A percentile compares a stretch with the other conserved stretches of the same genome.
Conservation (phyloP, 2,113 vertebrate species). For the Tupaia chinensis region DNA sequence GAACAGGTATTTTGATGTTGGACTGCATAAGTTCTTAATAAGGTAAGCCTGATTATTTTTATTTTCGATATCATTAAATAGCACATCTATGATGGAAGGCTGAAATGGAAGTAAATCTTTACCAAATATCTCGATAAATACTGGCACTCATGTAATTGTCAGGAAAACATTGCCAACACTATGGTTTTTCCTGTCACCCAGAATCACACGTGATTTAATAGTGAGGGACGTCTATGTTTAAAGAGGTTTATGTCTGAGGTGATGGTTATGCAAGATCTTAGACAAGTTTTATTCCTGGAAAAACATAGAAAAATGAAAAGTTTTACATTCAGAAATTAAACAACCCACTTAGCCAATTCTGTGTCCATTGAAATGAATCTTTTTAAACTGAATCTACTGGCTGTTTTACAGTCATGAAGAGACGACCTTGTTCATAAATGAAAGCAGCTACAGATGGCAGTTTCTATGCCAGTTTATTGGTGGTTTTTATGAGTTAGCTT, state of each 20-base stretch:
- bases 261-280: neutral
- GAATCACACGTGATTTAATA: neutral
- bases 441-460: neutral
- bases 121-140: neutral
- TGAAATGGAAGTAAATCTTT: neutral
- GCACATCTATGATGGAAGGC: neutral
- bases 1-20: conserved; percentile 90
- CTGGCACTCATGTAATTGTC: neutral
- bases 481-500: conserved; percentile 55
- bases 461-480: conserved; percentile 22
- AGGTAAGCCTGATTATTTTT: conserved; percentile 84
- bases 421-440: neutral
- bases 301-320: neutral
- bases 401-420: conserved; percentile 13
- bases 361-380: neutral
- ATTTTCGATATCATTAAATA: conserved; percentile 1
- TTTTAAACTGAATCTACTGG: neutral
- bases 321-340: neutral
- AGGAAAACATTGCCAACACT: neutral
- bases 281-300: neutral
- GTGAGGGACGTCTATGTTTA: neutral
- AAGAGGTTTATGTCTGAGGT: neutral
- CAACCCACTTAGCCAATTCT: neutral
- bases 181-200: neutral
- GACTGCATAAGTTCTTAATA: conserved; percentile 89